Evolutionary conservation across 2,888 invertebrate species (phyloP).

Genomic region (Heliconius sara): DNA sequence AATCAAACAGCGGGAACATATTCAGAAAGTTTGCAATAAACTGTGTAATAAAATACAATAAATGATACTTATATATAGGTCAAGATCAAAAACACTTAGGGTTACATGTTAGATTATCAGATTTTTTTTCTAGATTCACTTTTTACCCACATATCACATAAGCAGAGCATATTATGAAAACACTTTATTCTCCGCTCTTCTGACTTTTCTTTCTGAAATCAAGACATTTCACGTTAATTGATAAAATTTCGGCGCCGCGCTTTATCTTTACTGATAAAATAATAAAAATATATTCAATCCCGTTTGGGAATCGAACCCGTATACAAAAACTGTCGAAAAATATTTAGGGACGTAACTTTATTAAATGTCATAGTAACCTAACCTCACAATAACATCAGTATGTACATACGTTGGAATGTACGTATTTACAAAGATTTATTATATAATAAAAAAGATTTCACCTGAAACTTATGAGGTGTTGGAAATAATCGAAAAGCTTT

Average conservation of each 20-base stretch:
- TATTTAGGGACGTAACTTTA: neutral
- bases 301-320: neutral
- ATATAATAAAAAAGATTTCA: neutral
- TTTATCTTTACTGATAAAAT: neutral
- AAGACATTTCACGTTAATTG: neutral
- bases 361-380: no score
- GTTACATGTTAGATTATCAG: no score
- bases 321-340: neutral
- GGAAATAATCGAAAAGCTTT: slow-evolving; percentile 13
- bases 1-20: slow-evolving; percentile 20
- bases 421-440: neutral
- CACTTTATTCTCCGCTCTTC: neutral
- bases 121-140: neutral
- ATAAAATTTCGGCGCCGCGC: neutral
- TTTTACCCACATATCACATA: neutral
- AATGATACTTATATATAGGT: no score
- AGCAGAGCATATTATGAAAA: neutral
- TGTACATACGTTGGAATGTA: neutral
- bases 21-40: neutral
- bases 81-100: no score
- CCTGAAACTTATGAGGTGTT: neutral
- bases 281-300: neutral
- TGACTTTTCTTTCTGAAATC: no score
- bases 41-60: neutral
- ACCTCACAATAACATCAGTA: neutral